phyloP scores from a whole-genome alignment of 2,888 invertebrate genomes.

The Salticus scenicus region DNA sequence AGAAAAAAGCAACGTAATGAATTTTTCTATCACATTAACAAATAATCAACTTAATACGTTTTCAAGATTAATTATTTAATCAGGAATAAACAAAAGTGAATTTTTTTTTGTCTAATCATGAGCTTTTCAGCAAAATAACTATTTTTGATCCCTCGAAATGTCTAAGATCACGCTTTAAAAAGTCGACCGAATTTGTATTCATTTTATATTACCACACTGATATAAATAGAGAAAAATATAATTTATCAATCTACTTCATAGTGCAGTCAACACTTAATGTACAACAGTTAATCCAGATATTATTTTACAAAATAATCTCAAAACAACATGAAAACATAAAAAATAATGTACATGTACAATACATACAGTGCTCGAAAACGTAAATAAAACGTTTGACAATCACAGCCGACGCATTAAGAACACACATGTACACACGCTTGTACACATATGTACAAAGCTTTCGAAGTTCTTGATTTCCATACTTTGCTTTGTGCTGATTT shows the following conservation, averaged over 20 bases:
- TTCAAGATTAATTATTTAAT: neutral
- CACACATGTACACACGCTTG: slow-evolving; percentile 39
- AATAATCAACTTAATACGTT: neutral
- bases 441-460: slow-evolving; percentile 27
- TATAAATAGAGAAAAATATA: neutral
- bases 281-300: slow-evolving; percentile 36
- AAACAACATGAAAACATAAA: slow-evolving; percentile 27
- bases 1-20: slow-evolving; percentile 5
- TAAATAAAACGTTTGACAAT: slow-evolving; percentile 28
- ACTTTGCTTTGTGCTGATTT: slow-evolving; percentile 57
- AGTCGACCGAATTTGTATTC: neutral
- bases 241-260: slow-evolving; percentile 9
- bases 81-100: neutral
- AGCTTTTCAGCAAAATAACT: neutral
- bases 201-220: neutral
- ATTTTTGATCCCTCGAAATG: neutral
- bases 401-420: slow-evolving; percentile 58
- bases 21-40: neutral
- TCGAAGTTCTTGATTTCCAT: slow-evolving; percentile 41
- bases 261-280: slow-evolving; percentile 50
- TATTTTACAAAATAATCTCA: slow-evolving; percentile 60
- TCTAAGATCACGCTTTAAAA: neutral
- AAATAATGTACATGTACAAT: slow-evolving; percentile 56
- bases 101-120: neutral
- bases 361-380: slow-evolving; percentile 50